Conservation (phyloP, 2,113 vertebrate genomes). For the Onychorhynchus coronatus region DNA sequence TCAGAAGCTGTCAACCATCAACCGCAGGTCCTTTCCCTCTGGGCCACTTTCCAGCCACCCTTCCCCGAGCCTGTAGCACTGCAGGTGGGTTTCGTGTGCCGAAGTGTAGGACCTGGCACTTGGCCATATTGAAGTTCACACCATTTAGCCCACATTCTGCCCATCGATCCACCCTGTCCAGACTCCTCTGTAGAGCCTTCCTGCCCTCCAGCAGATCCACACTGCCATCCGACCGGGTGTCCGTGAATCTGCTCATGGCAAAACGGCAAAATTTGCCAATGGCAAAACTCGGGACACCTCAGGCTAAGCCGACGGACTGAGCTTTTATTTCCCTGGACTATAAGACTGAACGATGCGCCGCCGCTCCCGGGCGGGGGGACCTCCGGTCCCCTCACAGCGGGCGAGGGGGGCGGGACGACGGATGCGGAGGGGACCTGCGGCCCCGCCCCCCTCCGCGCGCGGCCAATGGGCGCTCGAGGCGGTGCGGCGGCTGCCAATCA, state of each 20-base stretch:
- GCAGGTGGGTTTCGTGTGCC: too few species aligned
- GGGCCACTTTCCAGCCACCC: background rate
- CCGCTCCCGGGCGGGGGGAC: accelerated
- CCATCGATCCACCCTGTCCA: background rate
- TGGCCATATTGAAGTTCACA: background rate
- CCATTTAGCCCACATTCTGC: too few species aligned
- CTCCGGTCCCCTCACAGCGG: accelerated
- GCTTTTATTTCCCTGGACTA: accelerated
- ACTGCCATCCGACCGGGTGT: background rate
- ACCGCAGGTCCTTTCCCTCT: too few species aligned
- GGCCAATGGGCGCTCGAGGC: background rate
- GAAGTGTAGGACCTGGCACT: accelerated
- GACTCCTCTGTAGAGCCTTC: background rate
- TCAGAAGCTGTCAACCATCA: background rate
- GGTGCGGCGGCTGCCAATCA: background rate
- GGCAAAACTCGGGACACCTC: too few species aligned
- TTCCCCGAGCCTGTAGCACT: background rate
- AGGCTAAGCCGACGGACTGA: accelerated
- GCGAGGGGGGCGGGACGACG: too few species aligned
- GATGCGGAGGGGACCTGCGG: too few species aligned
- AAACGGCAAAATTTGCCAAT: too few species aligned
- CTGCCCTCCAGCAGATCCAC: background rate
- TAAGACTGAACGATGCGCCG: accelerated
- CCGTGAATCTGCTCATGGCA: background rate
- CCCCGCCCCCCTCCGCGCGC: background rate